Base-by-base conservation (phyloP, 2,888 invertebrate species). In the Periphyllus acericola region DNA sequence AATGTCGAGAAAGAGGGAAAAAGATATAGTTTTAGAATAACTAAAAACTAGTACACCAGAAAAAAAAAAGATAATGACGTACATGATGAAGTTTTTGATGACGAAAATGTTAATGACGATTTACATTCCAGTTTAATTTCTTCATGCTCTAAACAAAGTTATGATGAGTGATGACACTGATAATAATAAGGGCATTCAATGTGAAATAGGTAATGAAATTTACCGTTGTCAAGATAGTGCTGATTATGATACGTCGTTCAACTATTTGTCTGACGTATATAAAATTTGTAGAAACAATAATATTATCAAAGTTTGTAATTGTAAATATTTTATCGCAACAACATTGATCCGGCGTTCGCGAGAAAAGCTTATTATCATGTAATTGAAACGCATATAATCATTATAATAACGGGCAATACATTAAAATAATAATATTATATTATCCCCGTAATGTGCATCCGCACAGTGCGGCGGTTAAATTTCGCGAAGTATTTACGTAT, bases 171-270 rank as follows among this genome's bases (percentile, higher is more conserved):
- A n/a, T 40, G 40, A 71, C 34, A 46, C 68, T 82, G 82, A 21
- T 29, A 82, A 68, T 72, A 17, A 82, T 46, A 82, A 82, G 40
- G 46, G 71, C 40, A 71, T 82, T 21, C 40, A 71, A 82, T 82
- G 82, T 82, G 82, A 82, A 36, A 34, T 80, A 80, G 80, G 60
- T 60, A 60, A 68, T 55, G 55, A 29, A 80, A 80, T 80, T 80
- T 80, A 34, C 55, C 32, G 32, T 60, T 80, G 55, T 66, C 32
- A 19, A 75, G 75, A 40, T 75, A n/a, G 40, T 40, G 21, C 6
- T 75, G n/a, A 40, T 75, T 75, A 75, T 75, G 75, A 75, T 75
- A 75, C 2, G 40, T 75, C 75, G 40, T 75, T 75, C 36, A 76
- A 76, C 75, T 76, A 76, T 76, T 76, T 76, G n/a, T 76, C 46